phyloP scores from a whole-genome alignment of 2,797 vertebrate species.

The Dendrocincla fuliginosa region DNA sequence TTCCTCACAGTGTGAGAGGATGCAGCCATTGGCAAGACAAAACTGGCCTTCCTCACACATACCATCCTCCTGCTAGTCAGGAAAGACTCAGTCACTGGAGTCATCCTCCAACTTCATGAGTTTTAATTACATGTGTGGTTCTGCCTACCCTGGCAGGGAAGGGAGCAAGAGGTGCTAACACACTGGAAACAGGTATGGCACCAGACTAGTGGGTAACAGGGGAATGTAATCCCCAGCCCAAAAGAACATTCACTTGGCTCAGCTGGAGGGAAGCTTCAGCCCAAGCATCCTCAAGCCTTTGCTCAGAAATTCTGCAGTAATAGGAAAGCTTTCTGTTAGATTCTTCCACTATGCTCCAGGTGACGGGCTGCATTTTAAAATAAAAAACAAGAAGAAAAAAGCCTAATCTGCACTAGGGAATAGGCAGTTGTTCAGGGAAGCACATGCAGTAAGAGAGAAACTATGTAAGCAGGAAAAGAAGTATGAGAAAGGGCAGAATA shows the following conservation, averaged over 20 bases:
- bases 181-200: accelerated
- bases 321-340: neutral
- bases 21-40: neutral
- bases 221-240: neutral
- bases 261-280: neutral
- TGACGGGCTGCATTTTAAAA: neutral
- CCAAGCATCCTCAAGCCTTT: neutral
- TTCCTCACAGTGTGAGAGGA: neutral
- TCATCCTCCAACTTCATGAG: neutral
- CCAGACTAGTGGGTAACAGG: neutral
- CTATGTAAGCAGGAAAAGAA: neutral
- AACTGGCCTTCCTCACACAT: neutral
- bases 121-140: neutral
- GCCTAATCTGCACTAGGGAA: neutral
- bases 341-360: neutral
- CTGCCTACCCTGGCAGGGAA: neutral
- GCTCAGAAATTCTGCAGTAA: neutral
- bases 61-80: neutral
- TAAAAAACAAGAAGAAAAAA: neutral
- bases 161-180: neutral
- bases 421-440: slow-evolving; percentile 2
- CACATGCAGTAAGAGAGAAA: neutral
- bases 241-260: neutral
- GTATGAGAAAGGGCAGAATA: neutral
- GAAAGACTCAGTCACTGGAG: neutral